Base-by-base conservation (phyloP, 2,113 vertebrate genomes). In the Prunella fulvescens region DNA sequence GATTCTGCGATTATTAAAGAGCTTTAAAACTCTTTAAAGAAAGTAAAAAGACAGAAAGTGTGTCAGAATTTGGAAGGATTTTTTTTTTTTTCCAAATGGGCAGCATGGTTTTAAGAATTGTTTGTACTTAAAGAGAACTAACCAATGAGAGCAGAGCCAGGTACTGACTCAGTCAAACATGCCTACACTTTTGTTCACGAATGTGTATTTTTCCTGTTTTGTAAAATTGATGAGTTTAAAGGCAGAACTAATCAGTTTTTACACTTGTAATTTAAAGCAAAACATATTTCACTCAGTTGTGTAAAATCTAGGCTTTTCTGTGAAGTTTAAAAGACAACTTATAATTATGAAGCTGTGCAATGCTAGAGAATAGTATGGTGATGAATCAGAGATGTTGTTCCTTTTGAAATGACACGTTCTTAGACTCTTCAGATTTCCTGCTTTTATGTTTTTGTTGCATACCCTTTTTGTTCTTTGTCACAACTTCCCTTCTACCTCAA, bases 1-100 rank as follows among this genome's bases (percentile, higher is more conserved):
- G 77, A 92, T 16, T 92, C 81, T 76, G 64, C 51, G 69, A 93
- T 83, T 97, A 95, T 91, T 51, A 95, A 92, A 92, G 97, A 95
- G 50, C 58, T 81, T 86, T 4, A 42, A 78, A 72, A 53, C 56
- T 18, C 5, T 35, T 44, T 66, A 10, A 81, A 60, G 35, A 33
- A 40, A 7, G 2, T 26, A 37, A 79, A 73, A 64, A 15, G 17
- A 14, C 28, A 37, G 57, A 67, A 69, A 26, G 45, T 26, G 2
- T 13, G 6, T 11, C 12, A 47, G 11, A 39, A 44, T 35, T 87
- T 39, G 10, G 25, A 73, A 40, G 9, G 3, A 37, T 37, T 11
- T 22, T 28, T 53, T 62, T 20, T 50, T 45, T 73, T 42, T 9
- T 3, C 26, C 11, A 42, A 50, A 37, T 57, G 5, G 57, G 2